phyloP scores from a whole-genome alignment of 2,888 invertebrate species.

The Merodon equestris region DNA sequence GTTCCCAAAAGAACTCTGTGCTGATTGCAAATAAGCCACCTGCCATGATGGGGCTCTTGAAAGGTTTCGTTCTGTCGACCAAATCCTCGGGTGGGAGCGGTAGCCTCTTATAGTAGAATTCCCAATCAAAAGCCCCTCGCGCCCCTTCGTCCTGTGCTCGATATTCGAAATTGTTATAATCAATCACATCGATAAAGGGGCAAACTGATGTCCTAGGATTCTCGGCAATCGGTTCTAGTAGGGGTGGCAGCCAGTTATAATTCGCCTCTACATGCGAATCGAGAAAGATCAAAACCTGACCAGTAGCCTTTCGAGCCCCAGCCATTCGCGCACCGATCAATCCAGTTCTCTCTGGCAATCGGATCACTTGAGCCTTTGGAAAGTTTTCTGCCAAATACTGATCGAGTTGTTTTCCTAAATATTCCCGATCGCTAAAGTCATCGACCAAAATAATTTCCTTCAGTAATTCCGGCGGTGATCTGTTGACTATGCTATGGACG shows the following conservation, averaged over 20 bases:
- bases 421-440: slow-evolving; percentile 89
- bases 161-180: slow-evolving; percentile 93
- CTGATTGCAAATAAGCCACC: slow-evolving; percentile 98
- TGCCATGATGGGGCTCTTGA: slow-evolving; percentile 96
- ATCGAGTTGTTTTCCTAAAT: slow-evolving; percentile 86
- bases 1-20: slow-evolving; percentile 95
- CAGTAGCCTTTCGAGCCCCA: slow-evolving; percentile 88
- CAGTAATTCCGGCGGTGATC: slow-evolving; percentile 90
- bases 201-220: slow-evolving; percentile 93
- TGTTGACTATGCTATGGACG: slow-evolving; percentile 88
- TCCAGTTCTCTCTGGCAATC: slow-evolving; percentile 87
- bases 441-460: slow-evolving; percentile 95
- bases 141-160: slow-evolving; percentile 97
- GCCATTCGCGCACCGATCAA: slow-evolving; percentile 92
- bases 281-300: slow-evolving; percentile 91
- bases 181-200: slow-evolving; percentile 98
- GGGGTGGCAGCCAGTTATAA: slow-evolving; percentile 94
- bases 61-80: slow-evolving; percentile 75
- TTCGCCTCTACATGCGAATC: slow-evolving; percentile 96
- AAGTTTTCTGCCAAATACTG: slow-evolving; percentile 86
- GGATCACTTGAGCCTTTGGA: slow-evolving; percentile 88
- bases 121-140: slow-evolving; percentile 97
- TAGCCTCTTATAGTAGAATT: slow-evolving; percentile 96
- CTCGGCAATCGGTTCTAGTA: slow-evolving; percentile 93
- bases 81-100: slow-evolving; percentile 81